Base-by-base conservation (phyloP, 2,888 invertebrate species). In the Tipula confusa region DNA sequence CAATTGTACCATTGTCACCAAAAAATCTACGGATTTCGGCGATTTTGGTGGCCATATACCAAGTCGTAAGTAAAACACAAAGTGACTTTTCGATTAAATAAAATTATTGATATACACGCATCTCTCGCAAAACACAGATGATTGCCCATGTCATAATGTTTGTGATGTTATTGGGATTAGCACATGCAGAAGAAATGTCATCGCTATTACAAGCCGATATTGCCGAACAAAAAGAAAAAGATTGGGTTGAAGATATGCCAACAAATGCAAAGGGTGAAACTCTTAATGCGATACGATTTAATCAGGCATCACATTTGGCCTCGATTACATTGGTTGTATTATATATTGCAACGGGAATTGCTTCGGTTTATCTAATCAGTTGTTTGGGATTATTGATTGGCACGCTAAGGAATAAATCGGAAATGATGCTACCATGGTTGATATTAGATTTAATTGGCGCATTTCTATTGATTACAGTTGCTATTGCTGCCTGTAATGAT, bases 101-200 rank as follows among this genome's bases (percentile, higher is more conserved):
- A n/a, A n/a, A n/a, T n/a, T n/a, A n/a, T n/a, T n/a, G n/a, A n/a
- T n/a, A n/a, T n/a, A n/a, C n/a, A n/a, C n/a, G n/a, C n/a, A n/a
- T n/a, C n/a, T n/a, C n/a, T n/a, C n/a, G 89, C 87, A 33, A 29
- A 29, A 1, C n/a, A 7, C 84, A 89, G 89, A 86, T 89, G n/a
- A 86, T 89, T 84, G 88, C 90, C 5, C 89, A 89, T 84, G 86
- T 89, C 15, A 84, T 88, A 29, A 86, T 90, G 29, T 90, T 90
- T 84, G 85, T 89, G 82, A 88, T 89, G 82, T 85, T 89, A 3
- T 85, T 90, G 84, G 88, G 89, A 9, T 85, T 89, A 83, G 88
- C 89, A 0, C 89, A 90, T 85, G 89, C 89, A 31, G 89, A 89
- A 84, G 88, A 90, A 86, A 89, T 89, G 87, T 88, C 88, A 83